Conservation (phyloP, 2,797 vertebrate species). For the Benthosema pterotum region DNA sequence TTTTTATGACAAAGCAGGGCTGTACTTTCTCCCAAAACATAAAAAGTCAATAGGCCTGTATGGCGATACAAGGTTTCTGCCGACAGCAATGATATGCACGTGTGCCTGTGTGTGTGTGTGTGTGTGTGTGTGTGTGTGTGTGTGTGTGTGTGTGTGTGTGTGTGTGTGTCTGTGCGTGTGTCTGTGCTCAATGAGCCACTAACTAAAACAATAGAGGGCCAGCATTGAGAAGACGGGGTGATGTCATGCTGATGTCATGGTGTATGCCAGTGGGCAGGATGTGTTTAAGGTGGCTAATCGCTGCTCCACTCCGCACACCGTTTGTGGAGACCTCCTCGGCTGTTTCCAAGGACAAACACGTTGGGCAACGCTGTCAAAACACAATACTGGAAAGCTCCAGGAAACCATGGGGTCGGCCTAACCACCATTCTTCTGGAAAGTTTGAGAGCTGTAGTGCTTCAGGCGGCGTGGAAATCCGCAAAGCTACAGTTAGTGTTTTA, state of each 20-base stretch:
- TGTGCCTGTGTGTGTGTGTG: slow-evolving; percentile 1
- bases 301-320: slow-evolving; percentile 53
- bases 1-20: no score
- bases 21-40: no score
- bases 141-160: background rate
- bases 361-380: slow-evolving; percentile 65
- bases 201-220: slow-evolving; percentile 58
- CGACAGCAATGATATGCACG: no score
- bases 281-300: slow-evolving; percentile 65
- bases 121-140: background rate
- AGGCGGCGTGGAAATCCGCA: slow-evolving; percentile 53
- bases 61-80: no score
- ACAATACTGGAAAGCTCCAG: slow-evolving; percentile 70
- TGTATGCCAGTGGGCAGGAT: slow-evolving; percentile 55
- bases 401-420: slow-evolving; percentile 53
- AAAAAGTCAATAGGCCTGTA: no score
- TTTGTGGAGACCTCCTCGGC: slow-evolving; percentile 45
- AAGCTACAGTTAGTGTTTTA: slow-evolving; percentile 30
- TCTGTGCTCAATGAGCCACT: slow-evolving; percentile 21
- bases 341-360: slow-evolving; percentile 58
- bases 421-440: slow-evolving; percentile 65
- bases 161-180: background rate
- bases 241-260: slow-evolving; percentile 67
- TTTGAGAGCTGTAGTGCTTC: slow-evolving; percentile 57
- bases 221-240: slow-evolving; percentile 46